Base-by-base conservation (phyloP, 2,113 vertebrate genomes). In the Microtus ochrogaster region DNA sequence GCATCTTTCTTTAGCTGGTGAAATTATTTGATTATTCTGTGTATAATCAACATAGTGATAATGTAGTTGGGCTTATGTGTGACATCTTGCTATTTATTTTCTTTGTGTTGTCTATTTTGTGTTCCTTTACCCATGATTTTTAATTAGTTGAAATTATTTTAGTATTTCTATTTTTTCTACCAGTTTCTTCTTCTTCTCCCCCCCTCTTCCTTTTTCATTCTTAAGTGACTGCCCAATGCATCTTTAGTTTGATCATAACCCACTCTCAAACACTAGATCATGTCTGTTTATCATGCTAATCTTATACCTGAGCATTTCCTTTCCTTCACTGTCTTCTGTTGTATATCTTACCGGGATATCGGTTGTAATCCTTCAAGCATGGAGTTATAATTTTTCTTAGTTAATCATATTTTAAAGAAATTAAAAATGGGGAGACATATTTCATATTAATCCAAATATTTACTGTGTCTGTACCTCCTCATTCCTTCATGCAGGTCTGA, bases 371-470 rank as follows among this genome's bases (percentile, higher is more conserved):
- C 3, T 36, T 10, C 39, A 22, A 70, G 76, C 79, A 49, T 22
- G 17, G 13, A 30, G 8, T 58, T 58, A 87, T 91, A 65, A 65
- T 58, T 66, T 90, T 79, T 83, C 72, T 73, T 90, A 86, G 44
- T 86, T 58, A 66, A 81, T 86, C 65, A 79, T 73, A 44, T 78
- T 79, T 86, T 79, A 93, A 90, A 41, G 44, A 79, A 81, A 61
- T 65, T 87, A 24, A 94, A 78, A 68, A 91, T 52, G 13, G 47
- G 26, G 41, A 77, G 76, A 61, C 41, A 63, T 85, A 85, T 61
- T 66, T 76, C 66, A 70, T 52, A 76, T 81, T 91, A 58, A 91
- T 47, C 82, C 58, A 82, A 9, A 10, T 81, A 82, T 81, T 91
- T 66, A 82, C 16, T 44, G 13, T 65, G 47, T 83, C 83, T 84